These are phyloP conservation scores for Heteropelma amictum DNA, from an alignment of 2,888 invertebrate species.

Conservation along the genomic window DNA sequence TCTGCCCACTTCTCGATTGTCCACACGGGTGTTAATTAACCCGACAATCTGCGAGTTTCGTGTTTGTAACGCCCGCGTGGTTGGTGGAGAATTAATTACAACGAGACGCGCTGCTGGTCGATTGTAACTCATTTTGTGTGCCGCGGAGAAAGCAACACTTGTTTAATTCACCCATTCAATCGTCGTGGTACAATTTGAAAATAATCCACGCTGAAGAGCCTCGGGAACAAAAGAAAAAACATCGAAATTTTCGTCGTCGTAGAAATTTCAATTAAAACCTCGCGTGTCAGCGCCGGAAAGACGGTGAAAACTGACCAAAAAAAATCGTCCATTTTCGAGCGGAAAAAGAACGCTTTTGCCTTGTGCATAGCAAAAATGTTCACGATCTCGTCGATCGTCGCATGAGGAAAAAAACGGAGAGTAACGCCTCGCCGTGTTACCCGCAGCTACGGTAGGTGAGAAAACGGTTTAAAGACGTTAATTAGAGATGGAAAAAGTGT, in stretches of 20 bases:
- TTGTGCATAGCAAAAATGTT: background rate
- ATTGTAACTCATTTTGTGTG: slow-evolving; percentile 5
- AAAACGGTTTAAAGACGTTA: slow-evolving; percentile 61
- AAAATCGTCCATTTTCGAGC: too few species aligned
- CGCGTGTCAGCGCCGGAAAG: too few species aligned
- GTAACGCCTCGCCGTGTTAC: slow-evolving; percentile 31
- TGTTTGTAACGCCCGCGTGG: background rate
- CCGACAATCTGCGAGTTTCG: slow-evolving; percentile 44
- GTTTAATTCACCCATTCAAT: too few species aligned
- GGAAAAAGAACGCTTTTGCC: background rate
- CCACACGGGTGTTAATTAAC: slow-evolving; percentile 51
- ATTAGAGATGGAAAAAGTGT: slow-evolving; percentile 34
- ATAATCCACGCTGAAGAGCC: too few species aligned
- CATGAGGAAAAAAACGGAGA: too few species aligned
- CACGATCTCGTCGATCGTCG: too few species aligned
- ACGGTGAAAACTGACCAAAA: too few species aligned
- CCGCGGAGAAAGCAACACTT: slow-evolving; percentile 19
- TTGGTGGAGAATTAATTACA: slow-evolving; percentile 54
- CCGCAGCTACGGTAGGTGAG: slow-evolving; percentile 59
- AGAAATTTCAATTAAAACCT: too few species aligned
- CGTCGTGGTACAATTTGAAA: too few species aligned
- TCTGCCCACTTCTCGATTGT: slow-evolving; percentile 53
- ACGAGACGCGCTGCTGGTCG: slow-evolving; percentile 32
- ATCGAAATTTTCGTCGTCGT: too few species aligned
- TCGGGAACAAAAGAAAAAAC: too few species aligned